Evolutionary conservation across 2,888 invertebrate species (phyloP).

Genomic region (Synanthedon formicaeformis): DNA sequence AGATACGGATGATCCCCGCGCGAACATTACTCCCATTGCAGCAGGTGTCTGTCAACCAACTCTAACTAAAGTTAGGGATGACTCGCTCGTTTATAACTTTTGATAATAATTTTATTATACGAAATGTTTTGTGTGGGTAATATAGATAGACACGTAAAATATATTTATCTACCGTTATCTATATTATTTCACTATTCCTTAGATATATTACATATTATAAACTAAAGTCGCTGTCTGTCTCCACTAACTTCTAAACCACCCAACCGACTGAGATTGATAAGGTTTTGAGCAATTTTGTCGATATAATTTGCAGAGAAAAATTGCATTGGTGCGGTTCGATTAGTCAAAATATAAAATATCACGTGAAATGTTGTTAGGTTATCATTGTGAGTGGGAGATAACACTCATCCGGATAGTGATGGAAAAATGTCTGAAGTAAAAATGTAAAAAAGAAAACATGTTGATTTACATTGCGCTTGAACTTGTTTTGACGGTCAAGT

Average conservation of each 20-base stretch:
- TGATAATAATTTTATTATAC: too few relatives aligned
- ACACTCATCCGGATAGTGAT: conserved; percentile 4
- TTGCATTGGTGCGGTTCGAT: too few relatives aligned
- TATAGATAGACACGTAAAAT: too few relatives aligned
- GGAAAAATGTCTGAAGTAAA: conserved; percentile 1
- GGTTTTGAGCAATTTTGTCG: too few relatives aligned
- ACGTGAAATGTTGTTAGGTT: conserved; percentile 2
- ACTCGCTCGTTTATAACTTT: too few relatives aligned
- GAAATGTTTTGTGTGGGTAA: too few relatives aligned
- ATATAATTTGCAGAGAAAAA: too few relatives aligned
- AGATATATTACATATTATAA: not conserved
- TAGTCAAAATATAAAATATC: too few relatives aligned
- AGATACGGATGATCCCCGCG: conserved; percentile 15
- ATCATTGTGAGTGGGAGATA: conserved; percentile 6
- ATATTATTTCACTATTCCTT: not conserved
- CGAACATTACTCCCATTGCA: conserved; percentile 10
- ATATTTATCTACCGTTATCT: not conserved
- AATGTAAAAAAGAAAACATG: conserved; percentile 5
- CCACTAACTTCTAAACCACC: too few relatives aligned
- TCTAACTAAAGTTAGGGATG: not conserved
- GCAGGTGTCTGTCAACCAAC: conserved; percentile 20
- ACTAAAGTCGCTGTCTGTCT: too few relatives aligned
- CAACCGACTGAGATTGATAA: too few relatives aligned
- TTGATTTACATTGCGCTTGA: conserved; percentile 4
- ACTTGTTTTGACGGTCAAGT: not conserved